phyloP scores from a whole-genome alignment of 1,140 invertebrate genomes.

The Aleiodes sp. region DNA sequence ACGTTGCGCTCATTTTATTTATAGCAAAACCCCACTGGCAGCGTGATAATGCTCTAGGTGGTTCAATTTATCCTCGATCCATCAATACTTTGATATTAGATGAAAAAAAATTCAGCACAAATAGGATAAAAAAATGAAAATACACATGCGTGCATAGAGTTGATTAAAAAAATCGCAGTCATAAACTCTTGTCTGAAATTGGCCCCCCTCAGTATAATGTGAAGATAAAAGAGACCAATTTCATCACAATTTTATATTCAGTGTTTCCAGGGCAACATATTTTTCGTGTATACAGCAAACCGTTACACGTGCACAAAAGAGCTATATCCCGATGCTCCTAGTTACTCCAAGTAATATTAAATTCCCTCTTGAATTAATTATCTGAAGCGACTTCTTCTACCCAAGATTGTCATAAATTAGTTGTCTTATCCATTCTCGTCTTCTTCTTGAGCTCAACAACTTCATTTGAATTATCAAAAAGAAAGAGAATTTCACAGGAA shows the following conservation, averaged over 20 bases:
- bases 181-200: neutral
- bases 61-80: constrained; percentile 3
- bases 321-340: constrained; percentile 5
- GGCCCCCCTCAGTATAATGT: neutral
- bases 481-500: too few relatives aligned
- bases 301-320: constrained; percentile 32
- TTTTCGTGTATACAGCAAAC: constrained; percentile 24
- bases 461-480: neutral
- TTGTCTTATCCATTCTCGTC: too few relatives aligned
- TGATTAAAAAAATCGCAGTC: too few relatives aligned
- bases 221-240: constrained; percentile 21
- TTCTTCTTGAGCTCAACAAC: constrained; percentile 2
- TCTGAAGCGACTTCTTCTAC: constrained; percentile 30
- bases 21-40: neutral
- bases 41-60: constrained; percentile 19
- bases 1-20: constrained; percentile 2
- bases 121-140: neutral
- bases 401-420: constrained; percentile 60
- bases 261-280: neutral
- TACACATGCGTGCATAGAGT: neutral
- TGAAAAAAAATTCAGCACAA: neutral
- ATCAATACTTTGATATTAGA: neutral
- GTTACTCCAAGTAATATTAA: neutral
- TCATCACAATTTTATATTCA: constrained; percentile 29
- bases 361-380: neutral